Conservation (phyloP, 1,140 invertebrate genomes). For the Anastrepha ludens region DNA sequence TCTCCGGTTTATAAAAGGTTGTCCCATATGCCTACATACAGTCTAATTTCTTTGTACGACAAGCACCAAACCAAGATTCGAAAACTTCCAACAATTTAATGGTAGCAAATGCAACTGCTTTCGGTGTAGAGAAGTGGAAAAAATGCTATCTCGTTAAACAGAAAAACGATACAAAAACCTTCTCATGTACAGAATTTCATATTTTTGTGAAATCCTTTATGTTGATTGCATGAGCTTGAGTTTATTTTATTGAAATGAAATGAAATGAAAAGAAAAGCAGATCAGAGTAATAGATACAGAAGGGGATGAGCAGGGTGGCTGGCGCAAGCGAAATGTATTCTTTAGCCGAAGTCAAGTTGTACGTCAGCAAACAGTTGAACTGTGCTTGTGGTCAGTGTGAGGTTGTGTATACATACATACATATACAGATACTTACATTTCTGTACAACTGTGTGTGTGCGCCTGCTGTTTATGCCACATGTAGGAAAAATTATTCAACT, state of each 20-base stretch:
- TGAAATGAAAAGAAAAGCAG: conserved; percentile 51
- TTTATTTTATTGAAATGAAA: conserved; percentile 71
- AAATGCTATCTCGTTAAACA: conserved; percentile 54
- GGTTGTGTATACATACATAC: background rate
- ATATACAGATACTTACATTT: background rate
- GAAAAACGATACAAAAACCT: conserved; percentile 57
- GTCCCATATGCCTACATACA: too few species aligned
- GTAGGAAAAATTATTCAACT: conserved; percentile 51
- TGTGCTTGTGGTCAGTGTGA: conserved; percentile 38
- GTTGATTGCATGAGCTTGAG: conserved; percentile 72
- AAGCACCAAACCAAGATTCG: too few species aligned
- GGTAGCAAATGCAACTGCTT: too few species aligned
- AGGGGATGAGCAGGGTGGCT: background rate
- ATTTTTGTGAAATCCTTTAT: conserved; percentile 71
- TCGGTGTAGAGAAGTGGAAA: background rate
- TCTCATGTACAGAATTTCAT: conserved; percentile 55
- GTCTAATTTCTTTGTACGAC: too few species aligned
- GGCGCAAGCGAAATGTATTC: background rate
- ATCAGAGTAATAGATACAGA: conserved; percentile 23
- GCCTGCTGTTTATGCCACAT: conserved; percentile 27
- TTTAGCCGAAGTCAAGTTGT: conserved; percentile 33
- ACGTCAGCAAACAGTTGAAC: background rate
- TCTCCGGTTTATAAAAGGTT: too few species aligned
- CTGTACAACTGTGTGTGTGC: background rate
- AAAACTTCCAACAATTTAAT: too few species aligned